Evolutionary conservation across 2,888 invertebrate genomes (phyloP).

Genomic region (Heliconius charithonia): DNA sequence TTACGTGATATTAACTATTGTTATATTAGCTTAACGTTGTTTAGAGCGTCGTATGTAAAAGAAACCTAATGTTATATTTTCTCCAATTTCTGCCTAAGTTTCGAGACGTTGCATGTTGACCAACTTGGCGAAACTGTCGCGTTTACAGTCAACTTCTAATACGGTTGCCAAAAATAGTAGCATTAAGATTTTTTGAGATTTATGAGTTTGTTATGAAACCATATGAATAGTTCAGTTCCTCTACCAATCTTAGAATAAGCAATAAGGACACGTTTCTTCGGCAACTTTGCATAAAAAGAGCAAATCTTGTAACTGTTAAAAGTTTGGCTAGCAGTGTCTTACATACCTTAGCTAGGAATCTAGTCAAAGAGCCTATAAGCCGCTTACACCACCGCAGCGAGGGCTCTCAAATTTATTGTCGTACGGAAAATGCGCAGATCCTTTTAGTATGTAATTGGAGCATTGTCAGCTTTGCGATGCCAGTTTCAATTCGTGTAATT

Average conservation of each 20-base stretch:
- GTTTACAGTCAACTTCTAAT: no score
- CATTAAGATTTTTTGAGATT: not conserved
- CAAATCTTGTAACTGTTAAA: not conserved
- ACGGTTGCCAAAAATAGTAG: not conserved
- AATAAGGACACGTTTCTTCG: no score
- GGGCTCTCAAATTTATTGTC: conserved; percentile 51
- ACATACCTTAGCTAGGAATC: conserved; percentile 37
- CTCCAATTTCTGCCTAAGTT: no score
- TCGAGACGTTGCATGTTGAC: no score
- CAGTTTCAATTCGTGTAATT: conserved; percentile 31
- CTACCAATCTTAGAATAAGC: no score
- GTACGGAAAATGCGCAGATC: conserved; percentile 41
- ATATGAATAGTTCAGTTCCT: no score
- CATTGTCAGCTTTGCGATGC: conserved; percentile 41
- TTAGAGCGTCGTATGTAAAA: no score
- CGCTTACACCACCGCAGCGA: conserved; percentile 49
- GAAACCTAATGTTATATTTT: no score
- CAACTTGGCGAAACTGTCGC: no score
- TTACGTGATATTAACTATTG: no score
- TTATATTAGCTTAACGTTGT: no score
- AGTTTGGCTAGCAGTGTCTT: conserved; percentile 1
- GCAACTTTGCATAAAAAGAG: not conserved
- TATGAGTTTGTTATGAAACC: not conserved
- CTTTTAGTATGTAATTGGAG: conserved; percentile 39
- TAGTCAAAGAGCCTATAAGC: conserved; percentile 50